Evolutionary conservation across 2,888 invertebrate genomes (phyloP).

Genomic region (Eucera pruinosa): DNA sequence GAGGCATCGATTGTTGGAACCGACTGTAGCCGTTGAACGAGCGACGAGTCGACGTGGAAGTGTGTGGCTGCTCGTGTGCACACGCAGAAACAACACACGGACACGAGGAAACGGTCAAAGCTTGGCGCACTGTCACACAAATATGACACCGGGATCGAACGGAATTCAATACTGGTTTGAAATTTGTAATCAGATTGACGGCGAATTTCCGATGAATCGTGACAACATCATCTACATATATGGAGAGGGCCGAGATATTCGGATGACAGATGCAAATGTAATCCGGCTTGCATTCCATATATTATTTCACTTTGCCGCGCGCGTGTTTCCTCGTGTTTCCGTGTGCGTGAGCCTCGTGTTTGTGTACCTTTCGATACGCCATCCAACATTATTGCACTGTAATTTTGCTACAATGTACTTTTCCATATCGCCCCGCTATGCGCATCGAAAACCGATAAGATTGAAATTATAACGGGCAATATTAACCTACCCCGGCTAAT

Average conservation of each 20-base stretch:
- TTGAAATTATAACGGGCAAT: slow-evolving; percentile 46
- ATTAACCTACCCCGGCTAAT: slow-evolving; percentile 46
- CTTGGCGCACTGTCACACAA: slow-evolving; percentile 61
- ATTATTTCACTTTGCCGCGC: slow-evolving; percentile 47
- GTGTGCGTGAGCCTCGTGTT: not conserved
- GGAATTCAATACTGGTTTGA: slow-evolving; percentile 67
- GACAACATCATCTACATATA: slow-evolving; percentile 61
- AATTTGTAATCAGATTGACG: slow-evolving; percentile 67
- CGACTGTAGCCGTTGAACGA: too few species aligned
- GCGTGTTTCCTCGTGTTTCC: not conserved
- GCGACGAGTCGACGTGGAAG: too few species aligned
- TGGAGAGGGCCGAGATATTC: slow-evolving; percentile 30
- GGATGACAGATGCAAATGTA: slow-evolving; percentile 60
- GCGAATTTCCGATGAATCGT: slow-evolving; percentile 62
- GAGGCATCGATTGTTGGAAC: too few species aligned
- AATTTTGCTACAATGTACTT: slow-evolving; percentile 52
- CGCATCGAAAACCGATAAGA: slow-evolving; percentile 55
- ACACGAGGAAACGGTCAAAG: slow-evolving; percentile 45
- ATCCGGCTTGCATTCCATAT: slow-evolving; percentile 53
- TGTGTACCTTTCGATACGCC: slow-evolving; percentile 13
- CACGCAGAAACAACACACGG: not conserved
- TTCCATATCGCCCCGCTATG: slow-evolving; percentile 18
- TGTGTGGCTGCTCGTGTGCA: not conserved
- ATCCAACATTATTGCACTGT: slow-evolving; percentile 43
- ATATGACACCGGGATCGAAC: slow-evolving; percentile 64